Base-by-base conservation (phyloP, 2,113 vertebrate species). In the Syngnathus typhle region DNA sequence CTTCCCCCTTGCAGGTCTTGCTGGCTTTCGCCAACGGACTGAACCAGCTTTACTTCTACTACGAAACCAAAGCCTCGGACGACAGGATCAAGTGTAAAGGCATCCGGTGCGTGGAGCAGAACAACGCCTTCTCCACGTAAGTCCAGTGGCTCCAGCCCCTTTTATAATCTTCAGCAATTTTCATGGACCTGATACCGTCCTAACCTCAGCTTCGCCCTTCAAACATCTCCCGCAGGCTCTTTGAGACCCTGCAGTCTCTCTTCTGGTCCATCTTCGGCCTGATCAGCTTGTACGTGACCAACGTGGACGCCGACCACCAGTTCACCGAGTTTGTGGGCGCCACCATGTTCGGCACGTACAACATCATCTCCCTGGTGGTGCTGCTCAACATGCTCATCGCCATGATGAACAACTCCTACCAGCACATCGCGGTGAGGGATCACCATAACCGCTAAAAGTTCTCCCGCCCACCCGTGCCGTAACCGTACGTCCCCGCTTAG, bases 321-420 rank as follows among this genome's bases (percentile, higher is more conserved):
- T 99, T 99, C 81, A 99, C 97, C 0, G 96, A 98, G 86, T 99
- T 98, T 69, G 93, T 99, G 3, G 97, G 97, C 0, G 95, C 96
- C 83, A 99, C 96, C 49, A 99, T 99, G 97, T 99, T 99, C 72
- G 97, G 97, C 67, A 98, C 96, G 1, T 99, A 99, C 74, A 99
- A 97, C 76, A 93, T 99, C 69, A 99, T 99, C 84, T 99, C 97
- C 0, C 84, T 99, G 75, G 97, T 99, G 74, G 97, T 99, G 65
- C 92, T 99, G 27, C 94, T 99, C 75, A 99, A 98, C 88, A 99
- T 99, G 97, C 83, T 99, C 61, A 99, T 98, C 76, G 97, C 97
- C 62, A 99, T 99, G 97, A 99, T 99, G 97, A 99, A 99, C 88
- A 99, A 99, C 83, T 98, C 97, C 60, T 99, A 99, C 78, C 97